Percentiles rank a stretch among this genome's conserved stretches.
Evolutionary conservation across 2,888 invertebrate species (phyloP).

Genomic region (Clusia tigrina): DNA sequence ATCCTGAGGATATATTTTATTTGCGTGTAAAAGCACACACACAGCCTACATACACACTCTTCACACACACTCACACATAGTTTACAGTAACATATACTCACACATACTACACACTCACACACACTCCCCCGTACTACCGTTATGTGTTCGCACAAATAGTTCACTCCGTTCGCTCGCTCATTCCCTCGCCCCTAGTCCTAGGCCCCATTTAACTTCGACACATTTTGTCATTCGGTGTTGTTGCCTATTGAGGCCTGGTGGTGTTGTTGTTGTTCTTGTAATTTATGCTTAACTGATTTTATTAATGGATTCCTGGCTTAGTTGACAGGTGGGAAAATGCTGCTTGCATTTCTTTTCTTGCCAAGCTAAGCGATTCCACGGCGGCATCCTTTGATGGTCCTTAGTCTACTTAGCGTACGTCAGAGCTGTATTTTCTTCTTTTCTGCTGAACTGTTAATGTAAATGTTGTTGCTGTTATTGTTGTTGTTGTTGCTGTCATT

Average conservation of each 20-base stretch:
- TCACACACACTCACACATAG: not conserved
- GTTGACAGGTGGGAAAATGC: slow-evolving; percentile 27
- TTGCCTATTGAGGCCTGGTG: too few species aligned
- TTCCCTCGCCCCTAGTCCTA: not conserved
- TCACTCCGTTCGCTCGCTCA: not conserved
- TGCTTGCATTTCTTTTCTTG: not conserved
- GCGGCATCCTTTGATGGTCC: not conserved
- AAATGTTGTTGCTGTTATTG: too few species aligned
- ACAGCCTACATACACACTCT: slow-evolving; percentile 7
- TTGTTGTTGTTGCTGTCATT: not conserved
- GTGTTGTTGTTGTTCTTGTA: slow-evolving; percentile 29
- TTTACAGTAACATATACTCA: too few species aligned
- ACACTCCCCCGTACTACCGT: too few species aligned
- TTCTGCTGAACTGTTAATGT: too few species aligned
- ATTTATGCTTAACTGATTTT: slow-evolving; percentile 46
- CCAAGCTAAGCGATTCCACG: not conserved
- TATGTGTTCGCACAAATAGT: not conserved
- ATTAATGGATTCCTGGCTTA: slow-evolving; percentile 44
- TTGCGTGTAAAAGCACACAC: not conserved
- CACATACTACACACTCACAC: too few species aligned
- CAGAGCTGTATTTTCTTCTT: not conserved
- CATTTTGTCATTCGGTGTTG: slow-evolving; percentile 5
- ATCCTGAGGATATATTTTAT: slow-evolving; percentile 4
- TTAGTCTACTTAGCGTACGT: not conserved
- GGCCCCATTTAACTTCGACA: slow-evolving; percentile 1